Percentiles rank a stretch among this genome's conserved stretches.
Conservation (phyloP, 2,113 vertebrate genomes). For the Tichodroma muraria region DNA sequence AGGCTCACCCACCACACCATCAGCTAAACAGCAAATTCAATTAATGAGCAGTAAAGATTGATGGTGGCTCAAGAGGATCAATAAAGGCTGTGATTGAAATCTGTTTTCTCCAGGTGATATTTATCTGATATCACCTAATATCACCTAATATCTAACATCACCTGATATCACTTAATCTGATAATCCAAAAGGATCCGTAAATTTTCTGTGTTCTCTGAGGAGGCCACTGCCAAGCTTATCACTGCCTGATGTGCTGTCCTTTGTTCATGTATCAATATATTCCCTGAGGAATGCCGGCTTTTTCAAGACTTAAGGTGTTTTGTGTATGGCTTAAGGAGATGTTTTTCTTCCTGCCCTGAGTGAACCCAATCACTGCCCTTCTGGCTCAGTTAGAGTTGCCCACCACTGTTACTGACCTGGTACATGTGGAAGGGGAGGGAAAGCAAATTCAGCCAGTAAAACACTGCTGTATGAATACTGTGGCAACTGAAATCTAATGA, state of each 20-base stretch:
- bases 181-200: background rate
- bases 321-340: background rate
- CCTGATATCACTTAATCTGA: background rate
- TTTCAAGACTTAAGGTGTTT: background rate
- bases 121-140: too few relatives aligned
- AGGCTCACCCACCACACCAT: background rate
- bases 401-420: accelerated
- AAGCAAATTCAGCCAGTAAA: background rate
- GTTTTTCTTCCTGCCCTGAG: background rate
- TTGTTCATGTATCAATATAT: background rate
- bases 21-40: background rate
- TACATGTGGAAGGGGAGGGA: background rate
- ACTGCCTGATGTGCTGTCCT: background rate
- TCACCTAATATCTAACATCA: too few relatives aligned
- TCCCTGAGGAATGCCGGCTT: background rate
- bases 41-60: background rate
- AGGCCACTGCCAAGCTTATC: background rate
- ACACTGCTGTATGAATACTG: background rate
- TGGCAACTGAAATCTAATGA: background rate
- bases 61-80: background rate
- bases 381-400: background rate
- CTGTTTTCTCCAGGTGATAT: background rate
- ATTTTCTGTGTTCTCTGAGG: accelerated
- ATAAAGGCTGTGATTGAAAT: background rate
- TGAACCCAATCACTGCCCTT: accelerated